A percentile compares a stretch with the other conserved stretches of the same genome.
phyloP scores from a whole-genome alignment of 2,888 invertebrate genomes.

The Xylota segnis region DNA sequence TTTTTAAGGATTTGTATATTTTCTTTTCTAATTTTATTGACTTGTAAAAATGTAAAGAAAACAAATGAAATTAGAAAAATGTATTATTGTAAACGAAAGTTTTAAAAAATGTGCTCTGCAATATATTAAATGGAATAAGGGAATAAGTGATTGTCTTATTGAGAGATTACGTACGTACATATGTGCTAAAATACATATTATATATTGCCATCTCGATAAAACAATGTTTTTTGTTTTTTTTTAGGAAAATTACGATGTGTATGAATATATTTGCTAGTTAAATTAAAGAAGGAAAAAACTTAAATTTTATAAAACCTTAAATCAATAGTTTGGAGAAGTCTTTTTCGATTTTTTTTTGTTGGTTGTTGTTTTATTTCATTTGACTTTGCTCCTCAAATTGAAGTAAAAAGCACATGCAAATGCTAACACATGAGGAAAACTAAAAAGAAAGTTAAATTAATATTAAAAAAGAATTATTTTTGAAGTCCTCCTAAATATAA shows the following conservation, averaged over 20 bases:
- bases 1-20: constrained; percentile 63
- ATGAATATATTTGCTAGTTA: constrained; percentile 47
- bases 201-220: constrained; percentile 64
- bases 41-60: constrained; percentile 71
- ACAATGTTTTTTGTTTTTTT: constrained; percentile 37
- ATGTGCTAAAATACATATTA: not conserved
- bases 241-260: constrained; percentile 62
- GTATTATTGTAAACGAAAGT: constrained; percentile 74
- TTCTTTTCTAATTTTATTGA: constrained; percentile 60
- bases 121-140: constrained; percentile 72
- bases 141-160: constrained; percentile 70
- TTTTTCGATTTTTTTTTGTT: not conserved
- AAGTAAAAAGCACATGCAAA: constrained; percentile 50
- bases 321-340: not conserved
- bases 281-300: constrained; percentile 14
- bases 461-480: not conserved
- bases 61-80: constrained; percentile 73
- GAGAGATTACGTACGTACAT: too few species aligned
- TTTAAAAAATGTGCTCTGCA: constrained; percentile 77
- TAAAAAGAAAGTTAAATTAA: constrained; percentile 28
- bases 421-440: constrained; percentile 7
- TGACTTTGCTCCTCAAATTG: constrained; percentile 1
- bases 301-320: constrained; percentile 15
- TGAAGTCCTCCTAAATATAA: too few species aligned
- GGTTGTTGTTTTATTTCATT: not conserved